These are phyloP conservation scores for Saccopteryx bilineata DNA, from an alignment of 2,113 vertebrate genomes.

Conservation along the genomic window DNA sequence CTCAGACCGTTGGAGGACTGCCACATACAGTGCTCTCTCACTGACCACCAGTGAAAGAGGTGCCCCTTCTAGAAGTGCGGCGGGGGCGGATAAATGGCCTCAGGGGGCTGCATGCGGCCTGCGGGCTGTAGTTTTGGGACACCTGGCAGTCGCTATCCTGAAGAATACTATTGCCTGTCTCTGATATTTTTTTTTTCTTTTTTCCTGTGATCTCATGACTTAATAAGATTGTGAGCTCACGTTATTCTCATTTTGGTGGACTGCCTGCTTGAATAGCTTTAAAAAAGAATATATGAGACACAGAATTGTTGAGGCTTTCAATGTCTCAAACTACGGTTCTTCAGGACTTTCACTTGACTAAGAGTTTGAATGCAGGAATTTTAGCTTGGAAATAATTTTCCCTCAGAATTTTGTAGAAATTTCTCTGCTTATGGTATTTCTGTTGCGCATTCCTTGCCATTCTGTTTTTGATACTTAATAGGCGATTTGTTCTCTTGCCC, in stretches of 20 bases:
- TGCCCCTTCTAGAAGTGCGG: no score
- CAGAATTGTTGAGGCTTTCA: neutral
- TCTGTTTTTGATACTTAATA: conserved; percentile 23
- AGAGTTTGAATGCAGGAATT: neutral
- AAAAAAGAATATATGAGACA: neutral
- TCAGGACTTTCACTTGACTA: neutral
- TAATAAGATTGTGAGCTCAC: neutral
- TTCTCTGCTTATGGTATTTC: neutral
- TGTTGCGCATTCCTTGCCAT: neutral
- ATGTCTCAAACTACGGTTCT: neutral
- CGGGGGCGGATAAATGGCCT: no score
- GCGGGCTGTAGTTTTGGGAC: no score
- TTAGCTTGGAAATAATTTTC: neutral
- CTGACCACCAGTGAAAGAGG: no score
- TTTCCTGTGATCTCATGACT: neutral
- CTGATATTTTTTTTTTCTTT: neutral
- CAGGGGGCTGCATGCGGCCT: no score
- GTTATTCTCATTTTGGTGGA: neutral
- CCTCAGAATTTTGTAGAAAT: conserved; percentile 2
- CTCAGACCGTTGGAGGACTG: no score
- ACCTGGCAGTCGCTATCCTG: neutral
- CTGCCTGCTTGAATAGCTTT: neutral
- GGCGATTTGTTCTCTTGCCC: neutral
- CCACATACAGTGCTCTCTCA: no score
- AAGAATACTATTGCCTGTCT: neutral